phyloP scores from a whole-genome alignment of 2,797 vertebrate species.

The Clarias fuscus region DNA sequence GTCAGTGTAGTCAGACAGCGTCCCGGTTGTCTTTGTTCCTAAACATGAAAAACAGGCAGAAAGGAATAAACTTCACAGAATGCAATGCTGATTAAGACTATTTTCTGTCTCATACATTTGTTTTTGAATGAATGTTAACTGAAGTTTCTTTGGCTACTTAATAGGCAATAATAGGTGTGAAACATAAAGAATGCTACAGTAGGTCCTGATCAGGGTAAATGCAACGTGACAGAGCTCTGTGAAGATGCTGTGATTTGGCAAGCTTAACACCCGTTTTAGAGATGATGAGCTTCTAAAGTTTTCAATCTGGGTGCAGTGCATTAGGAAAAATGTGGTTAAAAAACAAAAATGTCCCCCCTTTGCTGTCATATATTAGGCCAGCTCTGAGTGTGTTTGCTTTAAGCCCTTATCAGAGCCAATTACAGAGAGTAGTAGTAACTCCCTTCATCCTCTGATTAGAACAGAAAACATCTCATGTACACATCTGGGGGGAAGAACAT shows the following conservation, averaged over 20 bases:
- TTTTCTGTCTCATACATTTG: neutral
- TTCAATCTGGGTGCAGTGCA: constrained; percentile 39
- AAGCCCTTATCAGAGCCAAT: constrained; percentile 64
- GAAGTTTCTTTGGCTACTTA: constrained; percentile 21
- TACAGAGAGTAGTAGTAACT: constrained; percentile 58
- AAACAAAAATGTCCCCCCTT: neutral
- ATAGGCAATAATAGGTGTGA: constrained; percentile 61
- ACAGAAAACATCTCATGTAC: constrained; percentile 47
- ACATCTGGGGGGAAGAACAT: constrained; percentile 59
- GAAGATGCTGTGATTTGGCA: constrained; percentile 61
- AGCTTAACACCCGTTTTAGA: constrained; percentile 49
- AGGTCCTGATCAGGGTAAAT: constrained; percentile 65
- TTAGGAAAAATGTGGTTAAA: constrained; percentile 44
- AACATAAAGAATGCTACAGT: constrained; percentile 51
- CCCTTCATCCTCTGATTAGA: constrained; percentile 62
- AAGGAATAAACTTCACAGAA: neutral
- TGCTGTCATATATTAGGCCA: constrained; percentile 22
- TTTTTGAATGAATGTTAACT: constrained; percentile 24
- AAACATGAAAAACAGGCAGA: constrained; percentile 33
- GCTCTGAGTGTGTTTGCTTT: constrained; percentile 50
- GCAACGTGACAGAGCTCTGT: constrained; percentile 68
- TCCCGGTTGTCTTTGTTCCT: neutral
- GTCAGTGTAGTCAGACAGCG: neutral
- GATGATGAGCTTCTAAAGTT: constrained; percentile 50
- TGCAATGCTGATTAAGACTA: neutral